Conservation (phyloP, 2,797 vertebrate species). For the Anisognathus igniventris region DNA sequence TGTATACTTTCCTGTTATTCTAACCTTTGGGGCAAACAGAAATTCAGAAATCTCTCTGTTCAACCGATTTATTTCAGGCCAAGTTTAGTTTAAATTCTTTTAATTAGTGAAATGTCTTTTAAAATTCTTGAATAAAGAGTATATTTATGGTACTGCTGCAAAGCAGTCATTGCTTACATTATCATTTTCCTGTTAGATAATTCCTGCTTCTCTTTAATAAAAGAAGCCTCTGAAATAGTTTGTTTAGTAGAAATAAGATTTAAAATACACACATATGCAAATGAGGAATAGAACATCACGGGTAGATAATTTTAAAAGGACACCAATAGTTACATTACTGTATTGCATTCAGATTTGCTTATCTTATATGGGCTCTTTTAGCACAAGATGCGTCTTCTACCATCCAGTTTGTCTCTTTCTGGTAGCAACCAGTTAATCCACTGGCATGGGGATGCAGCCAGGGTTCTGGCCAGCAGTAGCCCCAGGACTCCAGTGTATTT, state of each 20-base stretch:
- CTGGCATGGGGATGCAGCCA: neutral
- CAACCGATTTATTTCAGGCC: neutral
- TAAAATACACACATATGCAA: neutral
- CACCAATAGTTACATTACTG: neutral
- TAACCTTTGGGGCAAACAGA: neutral
- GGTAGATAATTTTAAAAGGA: neutral
- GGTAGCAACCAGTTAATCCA: accelerated
- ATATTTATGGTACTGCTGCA: neutral
- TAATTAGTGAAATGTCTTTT: neutral
- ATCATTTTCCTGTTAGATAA: neutral
- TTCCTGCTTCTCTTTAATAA: neutral
- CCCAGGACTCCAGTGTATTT: neutral
- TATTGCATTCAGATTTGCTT: neutral
- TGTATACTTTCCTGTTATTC: neutral
- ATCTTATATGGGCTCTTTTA: neutral
- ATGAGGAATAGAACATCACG: neutral
- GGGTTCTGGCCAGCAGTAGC: neutral
- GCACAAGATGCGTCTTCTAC: neutral
- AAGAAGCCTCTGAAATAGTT: neutral
- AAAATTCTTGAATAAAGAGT: neutral
- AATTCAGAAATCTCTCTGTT: neutral
- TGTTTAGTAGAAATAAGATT: neutral
- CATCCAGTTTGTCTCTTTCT: neutral
- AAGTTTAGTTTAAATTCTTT: neutral
- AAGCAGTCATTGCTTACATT: neutral